A percentile compares a stretch with the other conserved stretches of the same genome.
These are phyloP conservation scores for Oceanodroma leucorhoa DNA, from an alignment of 2,797 vertebrate species.

Conservation along the genomic window DNA sequence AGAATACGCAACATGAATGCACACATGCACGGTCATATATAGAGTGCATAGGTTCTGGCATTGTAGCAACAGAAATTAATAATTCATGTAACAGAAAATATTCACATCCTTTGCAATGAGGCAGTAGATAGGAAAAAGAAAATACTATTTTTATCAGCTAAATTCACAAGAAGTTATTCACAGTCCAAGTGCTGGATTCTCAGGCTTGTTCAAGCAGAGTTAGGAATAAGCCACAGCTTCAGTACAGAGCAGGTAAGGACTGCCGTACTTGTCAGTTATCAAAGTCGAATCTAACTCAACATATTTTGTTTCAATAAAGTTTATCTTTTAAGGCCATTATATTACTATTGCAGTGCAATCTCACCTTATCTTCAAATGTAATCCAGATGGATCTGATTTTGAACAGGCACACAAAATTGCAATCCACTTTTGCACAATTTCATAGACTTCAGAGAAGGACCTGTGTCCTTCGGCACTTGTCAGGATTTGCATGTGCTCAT, in stretches of 20 bases:
- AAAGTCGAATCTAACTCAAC: neutral
- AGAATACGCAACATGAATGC: neutral
- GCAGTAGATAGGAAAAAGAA: neutral
- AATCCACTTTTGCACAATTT: neutral
- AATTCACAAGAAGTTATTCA: neutral
- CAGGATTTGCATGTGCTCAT: neutral
- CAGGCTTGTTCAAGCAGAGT: neutral
- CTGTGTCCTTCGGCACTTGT: neutral
- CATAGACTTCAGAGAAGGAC: neutral
- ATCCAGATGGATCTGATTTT: neutral
- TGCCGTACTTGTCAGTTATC: neutral
- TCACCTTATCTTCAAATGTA: neutral
- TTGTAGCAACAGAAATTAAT: neutral
- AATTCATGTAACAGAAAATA: neutral
- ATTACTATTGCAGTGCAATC: neutral
- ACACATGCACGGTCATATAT: neutral
- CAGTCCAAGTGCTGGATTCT: neutral
- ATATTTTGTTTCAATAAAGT: neutral
- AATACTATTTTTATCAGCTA: neutral
- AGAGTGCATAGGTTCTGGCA: neutral
- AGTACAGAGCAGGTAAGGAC: neutral
- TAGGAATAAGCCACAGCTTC: neutral
- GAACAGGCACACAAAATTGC: neutral
- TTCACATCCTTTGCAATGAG: neutral
- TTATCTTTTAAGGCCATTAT: neutral